phyloP scores from a whole-genome alignment of 2,113 vertebrate species.

The Macaca nemestrina region DNA sequence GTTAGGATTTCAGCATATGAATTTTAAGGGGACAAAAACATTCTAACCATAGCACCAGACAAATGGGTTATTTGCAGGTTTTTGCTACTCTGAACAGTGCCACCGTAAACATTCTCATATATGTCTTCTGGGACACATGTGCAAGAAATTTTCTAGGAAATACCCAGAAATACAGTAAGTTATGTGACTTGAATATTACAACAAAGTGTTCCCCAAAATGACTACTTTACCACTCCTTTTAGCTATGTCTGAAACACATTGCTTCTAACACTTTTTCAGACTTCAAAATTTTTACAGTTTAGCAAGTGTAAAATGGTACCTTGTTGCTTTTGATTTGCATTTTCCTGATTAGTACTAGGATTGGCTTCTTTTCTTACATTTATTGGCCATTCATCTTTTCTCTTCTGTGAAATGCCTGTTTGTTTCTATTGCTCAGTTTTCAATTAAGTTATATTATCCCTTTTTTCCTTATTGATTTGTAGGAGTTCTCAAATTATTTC shows the following conservation, averaged over 20 bases:
- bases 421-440: neutral
- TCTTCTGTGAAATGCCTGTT: neutral
- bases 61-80: neutral
- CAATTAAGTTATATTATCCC: neutral
- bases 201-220: neutral
- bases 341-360: neutral
- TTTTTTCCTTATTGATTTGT: neutral
- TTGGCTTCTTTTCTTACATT: neutral
- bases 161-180: neutral
- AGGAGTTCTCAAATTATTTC: conserved; percentile 18
- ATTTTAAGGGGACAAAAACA: neutral
- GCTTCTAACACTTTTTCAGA: neutral
- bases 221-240: neutral
- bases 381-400: neutral
- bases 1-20: neutral
- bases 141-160: neutral
- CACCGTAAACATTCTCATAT: neutral
- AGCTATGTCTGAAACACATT: neutral
- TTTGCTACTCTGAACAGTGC: neutral
- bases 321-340: conserved; percentile 43
- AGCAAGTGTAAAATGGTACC: neutral
- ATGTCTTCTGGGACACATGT: neutral
- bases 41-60: neutral
- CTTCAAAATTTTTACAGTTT: neutral
- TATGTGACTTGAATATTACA: neutral